phyloP scores from a whole-genome alignment of 2,888 invertebrate species.

The Volucella inanis region DNA sequence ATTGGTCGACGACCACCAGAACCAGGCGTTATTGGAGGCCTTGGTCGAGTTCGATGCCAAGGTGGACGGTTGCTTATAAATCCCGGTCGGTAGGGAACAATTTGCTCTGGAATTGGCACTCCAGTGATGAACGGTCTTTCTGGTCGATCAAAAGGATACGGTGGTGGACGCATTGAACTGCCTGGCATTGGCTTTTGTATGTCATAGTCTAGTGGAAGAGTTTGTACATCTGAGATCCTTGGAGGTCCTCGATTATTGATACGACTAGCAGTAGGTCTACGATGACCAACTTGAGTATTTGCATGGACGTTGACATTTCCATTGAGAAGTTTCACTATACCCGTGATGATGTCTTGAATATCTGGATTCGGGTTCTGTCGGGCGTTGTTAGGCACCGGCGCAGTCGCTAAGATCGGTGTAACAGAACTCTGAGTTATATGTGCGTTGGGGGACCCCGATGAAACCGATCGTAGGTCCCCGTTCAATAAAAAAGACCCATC shows the following conservation, averaged over 20 bases:
- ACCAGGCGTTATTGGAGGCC: conserved; percentile 82
- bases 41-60: conserved; percentile 87
- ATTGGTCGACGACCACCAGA: conserved; percentile 84
- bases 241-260: conserved; percentile 96
- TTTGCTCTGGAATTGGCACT: conserved; percentile 89
- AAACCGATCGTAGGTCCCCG: conserved; percentile 83
- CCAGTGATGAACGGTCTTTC: conserved; percentile 87
- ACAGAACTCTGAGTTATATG: conserved; percentile 80
- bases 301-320: conserved; percentile 94
- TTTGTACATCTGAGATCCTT: conserved; percentile 90
- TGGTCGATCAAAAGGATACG: conserved; percentile 90
- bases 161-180: conserved; percentile 82
- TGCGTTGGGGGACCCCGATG: conserved; percentile 82
- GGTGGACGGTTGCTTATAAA: conserved; percentile 86
- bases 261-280: conserved; percentile 89
- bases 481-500: conserved; percentile 83
- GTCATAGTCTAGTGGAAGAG: conserved; percentile 85
- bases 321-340: conserved; percentile 93
- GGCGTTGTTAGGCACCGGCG: conserved; percentile 78
- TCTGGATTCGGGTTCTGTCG: conserved; percentile 88
- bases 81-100: conserved; percentile 88
- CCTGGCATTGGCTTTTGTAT: conserved; percentile 79
- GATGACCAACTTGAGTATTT: conserved; percentile 86
- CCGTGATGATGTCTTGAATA: conserved; percentile 95
- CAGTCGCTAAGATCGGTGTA: conserved; percentile 78